Evolutionary conservation across 2,888 invertebrate genomes (phyloP).

Genomic region (Rhamnusium bicolor): DNA sequence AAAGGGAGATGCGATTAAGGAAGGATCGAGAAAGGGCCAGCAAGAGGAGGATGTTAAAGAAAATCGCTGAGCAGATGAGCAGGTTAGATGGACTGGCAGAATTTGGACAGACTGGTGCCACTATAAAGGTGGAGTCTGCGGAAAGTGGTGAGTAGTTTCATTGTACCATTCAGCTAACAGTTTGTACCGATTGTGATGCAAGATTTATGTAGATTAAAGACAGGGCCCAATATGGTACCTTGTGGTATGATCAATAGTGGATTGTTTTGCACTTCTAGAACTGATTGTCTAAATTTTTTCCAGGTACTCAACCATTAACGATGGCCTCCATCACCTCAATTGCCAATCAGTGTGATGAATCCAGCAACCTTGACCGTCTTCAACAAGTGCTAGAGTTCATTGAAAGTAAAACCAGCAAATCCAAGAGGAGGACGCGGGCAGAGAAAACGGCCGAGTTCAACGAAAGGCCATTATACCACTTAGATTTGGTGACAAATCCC

Average conservation of each 20-base stretch:
- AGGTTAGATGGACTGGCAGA: neutral
- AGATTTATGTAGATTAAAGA: too few species aligned
- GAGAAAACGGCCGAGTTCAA: neutral
- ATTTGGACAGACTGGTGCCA: neutral
- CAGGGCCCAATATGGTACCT: too few species aligned
- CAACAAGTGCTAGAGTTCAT: slow-evolving; percentile 18
- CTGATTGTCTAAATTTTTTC: too few species aligned
- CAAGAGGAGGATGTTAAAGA: slow-evolving; percentile 30
- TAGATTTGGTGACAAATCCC: neutral
- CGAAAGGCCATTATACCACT: neutral
- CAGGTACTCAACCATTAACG: slow-evolving; percentile 4
- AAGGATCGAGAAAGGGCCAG: slow-evolving; percentile 33
- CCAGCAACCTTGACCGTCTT: slow-evolving; percentile 13
- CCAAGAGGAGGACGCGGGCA: neutral
- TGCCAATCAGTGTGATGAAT: slow-evolving; percentile 15
- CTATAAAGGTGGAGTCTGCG: neutral
- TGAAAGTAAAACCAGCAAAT: slow-evolving; percentile 3
- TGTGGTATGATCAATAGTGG: too few species aligned
- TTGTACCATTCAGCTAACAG: too few species aligned
- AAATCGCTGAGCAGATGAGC: slow-evolving; percentile 21
- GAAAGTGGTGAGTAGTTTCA: slow-evolving; percentile 17
- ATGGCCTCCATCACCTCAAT: slow-evolving; percentile 13
- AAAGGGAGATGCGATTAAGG: slow-evolving; percentile 15
- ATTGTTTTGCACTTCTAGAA: too few species aligned
- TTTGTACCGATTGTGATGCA: too few species aligned